These are phyloP conservation scores for Puffinus mauretanicus DNA, from an alignment of 2,113 vertebrate genomes.

Conservation along the genomic window DNA sequence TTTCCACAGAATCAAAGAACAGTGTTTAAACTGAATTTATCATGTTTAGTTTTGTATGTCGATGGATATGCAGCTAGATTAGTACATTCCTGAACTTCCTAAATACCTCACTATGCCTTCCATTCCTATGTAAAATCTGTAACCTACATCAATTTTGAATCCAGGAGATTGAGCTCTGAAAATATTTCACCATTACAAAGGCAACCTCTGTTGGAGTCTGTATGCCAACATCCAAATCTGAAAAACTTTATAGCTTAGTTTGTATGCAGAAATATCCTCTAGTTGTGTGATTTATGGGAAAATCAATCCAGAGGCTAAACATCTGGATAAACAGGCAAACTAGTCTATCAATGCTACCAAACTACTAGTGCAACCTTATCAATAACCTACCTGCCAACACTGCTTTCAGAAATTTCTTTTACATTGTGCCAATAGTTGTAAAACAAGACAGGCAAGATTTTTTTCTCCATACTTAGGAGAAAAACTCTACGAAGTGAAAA, in stretches of 20 bases:
- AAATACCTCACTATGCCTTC: neutral
- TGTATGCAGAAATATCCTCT: neutral
- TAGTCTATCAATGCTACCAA: neutral
- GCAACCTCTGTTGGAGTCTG: neutral
- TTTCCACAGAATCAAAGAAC: neutral
- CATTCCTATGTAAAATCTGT: neutral
- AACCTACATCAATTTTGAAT: neutral
- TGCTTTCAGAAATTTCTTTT: neutral
- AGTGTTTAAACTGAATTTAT: neutral
- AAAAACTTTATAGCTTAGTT: neutral
- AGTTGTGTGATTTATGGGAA: neutral
- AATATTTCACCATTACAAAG: neutral
- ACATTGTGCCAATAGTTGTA: neutral
- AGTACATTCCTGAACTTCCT: neutral
- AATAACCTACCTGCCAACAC: neutral
- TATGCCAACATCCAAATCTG: neutral
- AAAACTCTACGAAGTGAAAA: slow-evolving; percentile 11
- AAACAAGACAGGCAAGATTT: neutral
- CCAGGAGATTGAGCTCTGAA: neutral
- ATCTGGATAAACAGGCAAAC: neutral
- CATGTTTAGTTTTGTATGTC: neutral
- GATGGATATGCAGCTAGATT: neutral
- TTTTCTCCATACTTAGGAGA: neutral
- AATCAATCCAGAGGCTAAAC: neutral
- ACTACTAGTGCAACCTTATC: neutral